Conservation (phyloP, 2,113 vertebrate genomes). For the Ceyx margarethae region DNA sequence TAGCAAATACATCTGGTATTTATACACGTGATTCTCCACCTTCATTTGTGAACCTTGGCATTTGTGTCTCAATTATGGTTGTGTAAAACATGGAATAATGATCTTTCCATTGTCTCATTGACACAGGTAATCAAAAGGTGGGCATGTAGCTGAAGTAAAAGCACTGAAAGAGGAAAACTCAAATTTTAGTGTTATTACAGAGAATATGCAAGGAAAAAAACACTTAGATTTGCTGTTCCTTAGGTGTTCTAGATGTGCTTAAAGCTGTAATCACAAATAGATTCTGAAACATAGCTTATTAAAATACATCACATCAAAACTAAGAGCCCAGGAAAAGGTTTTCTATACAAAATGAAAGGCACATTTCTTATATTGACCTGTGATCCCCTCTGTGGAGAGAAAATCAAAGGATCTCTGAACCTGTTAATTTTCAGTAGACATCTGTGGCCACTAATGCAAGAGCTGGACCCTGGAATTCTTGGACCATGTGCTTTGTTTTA, state of each 20-base stretch:
- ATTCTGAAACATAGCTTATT: not conserved
- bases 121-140: not conserved
- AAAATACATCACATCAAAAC: not conserved
- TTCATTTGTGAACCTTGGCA: not conserved
- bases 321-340: not conserved
- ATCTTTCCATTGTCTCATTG: not conserved
- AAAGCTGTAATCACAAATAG: not conserved
- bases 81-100: not conserved
- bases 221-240: not conserved
- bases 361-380: not conserved
- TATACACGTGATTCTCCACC: not conserved
- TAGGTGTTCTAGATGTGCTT: not conserved
- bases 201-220: not conserved
- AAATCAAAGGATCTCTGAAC: not conserved
- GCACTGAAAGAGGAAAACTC: not conserved
- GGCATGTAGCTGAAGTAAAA: not conserved
- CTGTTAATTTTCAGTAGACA: not conserved
- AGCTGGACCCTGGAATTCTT: not conserved
- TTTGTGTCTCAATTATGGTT: not conserved
- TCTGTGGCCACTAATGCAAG: not conserved
- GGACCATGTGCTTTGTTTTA: not conserved
- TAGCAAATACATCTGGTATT: not conserved
- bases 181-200: not conserved
- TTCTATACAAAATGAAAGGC: not conserved
- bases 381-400: not conserved